Evolutionary conservation across 2,113 vertebrate species (phyloP).

Genomic region (Turdus rufiventris): DNA sequence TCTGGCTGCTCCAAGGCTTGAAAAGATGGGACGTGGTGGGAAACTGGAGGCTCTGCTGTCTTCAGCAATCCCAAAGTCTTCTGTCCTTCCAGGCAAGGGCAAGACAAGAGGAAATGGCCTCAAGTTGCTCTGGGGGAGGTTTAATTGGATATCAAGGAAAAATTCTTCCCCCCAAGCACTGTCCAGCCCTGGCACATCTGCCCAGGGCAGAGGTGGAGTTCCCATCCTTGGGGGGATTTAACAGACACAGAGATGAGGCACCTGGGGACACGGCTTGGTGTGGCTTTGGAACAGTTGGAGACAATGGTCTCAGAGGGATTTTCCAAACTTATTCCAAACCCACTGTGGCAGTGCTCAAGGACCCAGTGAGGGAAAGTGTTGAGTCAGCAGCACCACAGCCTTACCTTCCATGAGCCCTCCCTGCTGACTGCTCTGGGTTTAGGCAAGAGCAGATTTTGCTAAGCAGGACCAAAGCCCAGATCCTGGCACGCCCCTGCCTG

Average conservation of each 20-base stretch:
- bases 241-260: accelerated
- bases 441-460: background rate
- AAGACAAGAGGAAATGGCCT: background rate
- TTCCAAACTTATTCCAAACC: background rate
- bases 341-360: accelerated
- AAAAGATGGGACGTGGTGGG: accelerated
- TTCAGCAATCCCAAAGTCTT: background rate
- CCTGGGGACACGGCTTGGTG: background rate
- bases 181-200: background rate
- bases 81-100: background rate
- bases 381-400: background rate
- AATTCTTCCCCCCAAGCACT: background rate
- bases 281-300: background rate
- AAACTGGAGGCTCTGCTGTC: background rate
- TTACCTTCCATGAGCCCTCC: background rate
- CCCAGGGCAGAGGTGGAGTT: background rate
- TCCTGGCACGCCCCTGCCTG: background rate
- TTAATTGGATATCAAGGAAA: background rate
- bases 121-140: background rate
- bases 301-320: background rate
- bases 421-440: background rate
- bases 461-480: background rate
- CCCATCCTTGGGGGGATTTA: background rate
- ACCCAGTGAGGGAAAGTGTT: accelerated
- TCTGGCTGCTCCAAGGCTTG: background rate